Conservation (phyloP, 2,113 vertebrate genomes). For the Terrapene triunguis region DNA sequence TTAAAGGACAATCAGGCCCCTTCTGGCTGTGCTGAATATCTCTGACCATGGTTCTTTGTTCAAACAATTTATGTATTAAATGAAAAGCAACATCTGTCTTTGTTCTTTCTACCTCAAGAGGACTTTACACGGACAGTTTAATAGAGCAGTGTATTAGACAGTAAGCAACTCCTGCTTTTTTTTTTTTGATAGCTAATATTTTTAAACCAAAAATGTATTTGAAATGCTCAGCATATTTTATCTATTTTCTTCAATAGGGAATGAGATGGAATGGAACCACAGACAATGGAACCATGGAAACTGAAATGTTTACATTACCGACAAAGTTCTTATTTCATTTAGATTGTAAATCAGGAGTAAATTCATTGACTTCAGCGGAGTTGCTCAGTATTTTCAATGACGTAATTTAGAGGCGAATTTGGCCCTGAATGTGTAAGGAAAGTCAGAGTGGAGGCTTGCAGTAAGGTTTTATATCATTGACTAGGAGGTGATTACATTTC, state of each 20-base stretch:
- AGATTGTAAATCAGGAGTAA: background rate
- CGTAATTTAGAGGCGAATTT: conserved; percentile 68
- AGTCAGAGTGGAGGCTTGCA: background rate
- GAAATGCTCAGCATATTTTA: conserved; percentile 11
- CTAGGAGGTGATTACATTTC: background rate
- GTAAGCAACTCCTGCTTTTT: background rate
- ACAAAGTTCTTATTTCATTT: conserved; percentile 68
- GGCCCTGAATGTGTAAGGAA: conserved; percentile 36
- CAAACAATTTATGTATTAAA: background rate
- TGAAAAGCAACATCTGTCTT: background rate
- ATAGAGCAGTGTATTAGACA: background rate
- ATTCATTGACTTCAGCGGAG: conserved; percentile 59
- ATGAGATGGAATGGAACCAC: background rate
- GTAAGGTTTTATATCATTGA: conserved; percentile 55
- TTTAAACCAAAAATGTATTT: background rate
- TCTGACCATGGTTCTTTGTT: background rate
- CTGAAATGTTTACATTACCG: conserved; percentile 53
- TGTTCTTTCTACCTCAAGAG: background rate
- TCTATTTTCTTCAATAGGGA: conserved; percentile 3
- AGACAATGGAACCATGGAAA: conserved; percentile 15
- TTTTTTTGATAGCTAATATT: background rate
- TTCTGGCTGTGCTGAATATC: background rate
- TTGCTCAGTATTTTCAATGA: conserved; percentile 67
- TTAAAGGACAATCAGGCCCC: background rate
- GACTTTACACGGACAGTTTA: background rate